Evolutionary conservation across 2,888 invertebrate species (phyloP).

Genomic region (Lagria hirta): DNA sequence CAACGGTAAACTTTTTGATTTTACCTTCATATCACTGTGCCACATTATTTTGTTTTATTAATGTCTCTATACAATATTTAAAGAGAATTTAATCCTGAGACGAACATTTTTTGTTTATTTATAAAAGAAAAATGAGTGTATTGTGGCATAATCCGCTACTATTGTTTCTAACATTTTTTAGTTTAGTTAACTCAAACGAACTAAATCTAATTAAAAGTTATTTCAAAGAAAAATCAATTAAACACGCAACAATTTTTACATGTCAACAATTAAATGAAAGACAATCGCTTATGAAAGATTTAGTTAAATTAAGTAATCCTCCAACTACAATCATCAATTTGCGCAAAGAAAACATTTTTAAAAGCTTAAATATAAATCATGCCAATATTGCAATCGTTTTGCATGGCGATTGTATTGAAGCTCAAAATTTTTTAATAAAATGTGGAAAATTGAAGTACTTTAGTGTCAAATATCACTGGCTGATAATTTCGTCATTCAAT

Average conservation of each 20-base stretch:
- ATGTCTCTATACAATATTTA: no score
- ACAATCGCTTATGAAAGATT: background rate
- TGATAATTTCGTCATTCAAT: conserved; percentile 28
- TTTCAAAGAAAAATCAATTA: conserved; percentile 7
- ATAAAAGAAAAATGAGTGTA: no score
- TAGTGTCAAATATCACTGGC: conserved; percentile 39
- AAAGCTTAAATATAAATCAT: conserved; percentile 1
- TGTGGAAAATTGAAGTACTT: conserved; percentile 34
- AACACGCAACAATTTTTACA: conserved; percentile 6
- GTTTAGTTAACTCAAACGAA: no score
- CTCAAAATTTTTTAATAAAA: conserved; percentile 3
- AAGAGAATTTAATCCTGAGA: no score
- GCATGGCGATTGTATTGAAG: conserved; percentile 6
- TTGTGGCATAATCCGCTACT: no score
- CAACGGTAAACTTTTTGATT: no score
- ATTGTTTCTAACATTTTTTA: background rate
- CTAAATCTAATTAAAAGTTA: conserved; percentile 6
- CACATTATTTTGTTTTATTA: no score
- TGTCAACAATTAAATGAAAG: no score
- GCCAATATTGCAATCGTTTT: conserved; percentile 5
- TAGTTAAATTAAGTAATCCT: background rate
- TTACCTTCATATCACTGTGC: no score
- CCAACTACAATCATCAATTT: conserved; percentile 3
- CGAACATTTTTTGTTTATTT: no score
- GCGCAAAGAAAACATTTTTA: background rate